Conservation (phyloP, 2,797 vertebrate species). For the Parotocinclus haroldoi region DNA sequence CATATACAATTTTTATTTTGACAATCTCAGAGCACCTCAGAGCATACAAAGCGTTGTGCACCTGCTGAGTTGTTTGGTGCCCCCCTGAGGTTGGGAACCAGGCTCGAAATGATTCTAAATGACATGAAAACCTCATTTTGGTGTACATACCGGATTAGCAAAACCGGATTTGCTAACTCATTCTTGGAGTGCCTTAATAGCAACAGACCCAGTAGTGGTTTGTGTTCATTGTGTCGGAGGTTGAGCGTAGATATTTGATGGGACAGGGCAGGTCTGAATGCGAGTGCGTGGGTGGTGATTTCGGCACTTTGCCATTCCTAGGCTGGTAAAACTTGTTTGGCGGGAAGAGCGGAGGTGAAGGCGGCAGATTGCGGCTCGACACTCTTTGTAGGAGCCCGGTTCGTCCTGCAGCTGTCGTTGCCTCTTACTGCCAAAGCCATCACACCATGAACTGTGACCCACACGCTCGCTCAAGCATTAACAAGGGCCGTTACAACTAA, state of each 20-base stretch:
- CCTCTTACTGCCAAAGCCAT: slow-evolving; percentile 56
- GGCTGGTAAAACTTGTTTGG: slow-evolving; percentile 46
- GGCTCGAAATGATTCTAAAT: too few species aligned
- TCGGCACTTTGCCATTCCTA: slow-evolving; percentile 28
- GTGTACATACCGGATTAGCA: too few species aligned
- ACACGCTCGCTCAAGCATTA: slow-evolving; percentile 48
- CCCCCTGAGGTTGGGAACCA: too few species aligned
- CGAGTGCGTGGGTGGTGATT: slow-evolving; percentile 9
- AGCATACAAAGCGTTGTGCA: too few species aligned
- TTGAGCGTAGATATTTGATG: slow-evolving; percentile 19
- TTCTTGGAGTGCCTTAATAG: too few species aligned
- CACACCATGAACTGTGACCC: slow-evolving; percentile 57
- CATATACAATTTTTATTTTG: too few species aligned
- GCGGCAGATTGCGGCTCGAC: slow-evolving; percentile 49
- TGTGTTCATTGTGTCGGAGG: background rate
- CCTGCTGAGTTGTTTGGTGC: too few species aligned
- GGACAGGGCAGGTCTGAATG: slow-evolving; percentile 35
- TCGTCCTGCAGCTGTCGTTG: slow-evolving; percentile 56
- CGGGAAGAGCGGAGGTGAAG: slow-evolving; percentile 36
- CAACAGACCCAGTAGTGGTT: background rate
- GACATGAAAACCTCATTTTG: too few species aligned
- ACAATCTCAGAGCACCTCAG: too few species aligned
- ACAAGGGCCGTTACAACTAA: slow-evolving; percentile 49
- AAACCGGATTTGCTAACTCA: too few species aligned
- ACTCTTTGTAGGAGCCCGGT: slow-evolving; percentile 42